Evolutionary conservation across 2,888 invertebrate genomes (phyloP).

Genomic region (Himalopsyche anomala): DNA sequence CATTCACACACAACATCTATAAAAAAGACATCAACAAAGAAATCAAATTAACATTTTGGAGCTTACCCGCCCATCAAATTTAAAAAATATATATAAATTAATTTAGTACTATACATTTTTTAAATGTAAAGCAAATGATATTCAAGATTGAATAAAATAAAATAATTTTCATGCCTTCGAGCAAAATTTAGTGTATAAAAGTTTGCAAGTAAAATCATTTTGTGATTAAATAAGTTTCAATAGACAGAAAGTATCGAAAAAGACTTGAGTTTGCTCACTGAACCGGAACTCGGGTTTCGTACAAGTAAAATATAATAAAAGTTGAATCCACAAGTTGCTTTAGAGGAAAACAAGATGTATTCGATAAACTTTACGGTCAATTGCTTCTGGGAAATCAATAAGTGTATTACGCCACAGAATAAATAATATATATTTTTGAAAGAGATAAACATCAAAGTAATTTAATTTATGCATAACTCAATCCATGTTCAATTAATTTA

Average conservation of each 20-base stretch:
- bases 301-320: constrained; percentile 9
- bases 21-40: too few relatives aligned
- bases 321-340: constrained; percentile 9
- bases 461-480: too few relatives aligned
- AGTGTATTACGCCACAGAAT: too few relatives aligned
- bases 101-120: not conserved
- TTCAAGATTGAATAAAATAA: not conserved
- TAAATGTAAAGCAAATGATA: not conserved
- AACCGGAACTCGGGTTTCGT: not conserved
- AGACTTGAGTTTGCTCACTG: not conserved
- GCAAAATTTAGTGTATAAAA: not conserved
- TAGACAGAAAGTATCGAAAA: not conserved
- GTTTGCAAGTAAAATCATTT: not conserved
- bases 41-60: too few relatives aligned
- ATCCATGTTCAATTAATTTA: too few relatives aligned
- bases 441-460: too few relatives aligned
- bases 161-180: not conserved
- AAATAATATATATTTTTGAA: too few relatives aligned
- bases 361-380: not conserved
- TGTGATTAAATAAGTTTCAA: constrained; percentile 26
- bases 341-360: constrained; percentile 21
- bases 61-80: too few relatives aligned
- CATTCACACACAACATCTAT: too few relatives aligned
- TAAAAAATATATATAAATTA: too few relatives aligned
- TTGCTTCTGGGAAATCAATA: constrained; percentile 8